These are phyloP conservation scores for Spilosoma lubricipeda DNA, from an alignment of 2,888 invertebrate genomes.

Conservation along the genomic window DNA sequence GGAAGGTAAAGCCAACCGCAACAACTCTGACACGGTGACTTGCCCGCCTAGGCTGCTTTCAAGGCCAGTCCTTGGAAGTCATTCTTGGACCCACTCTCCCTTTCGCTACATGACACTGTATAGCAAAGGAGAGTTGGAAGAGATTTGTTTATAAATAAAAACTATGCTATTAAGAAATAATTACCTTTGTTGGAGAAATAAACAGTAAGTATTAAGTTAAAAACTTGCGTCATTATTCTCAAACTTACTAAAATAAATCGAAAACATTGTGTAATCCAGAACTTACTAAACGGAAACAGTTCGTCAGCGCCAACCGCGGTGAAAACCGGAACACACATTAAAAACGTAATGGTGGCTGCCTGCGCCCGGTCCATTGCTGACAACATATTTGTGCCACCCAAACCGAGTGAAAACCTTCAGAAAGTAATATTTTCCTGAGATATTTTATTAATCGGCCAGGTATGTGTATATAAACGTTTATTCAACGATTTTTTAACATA, in stretches of 20 bases:
- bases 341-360: constrained; percentile 82
- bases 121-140: too few relatives aligned
- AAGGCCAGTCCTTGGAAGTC: too few relatives aligned
- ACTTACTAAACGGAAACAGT: constrained; percentile 36
- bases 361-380: constrained; percentile 78
- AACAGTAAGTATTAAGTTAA: not conserved
- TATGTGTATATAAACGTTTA: constrained; percentile 45
- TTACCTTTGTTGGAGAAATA: too few relatives aligned
- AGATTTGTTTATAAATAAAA: too few relatives aligned
- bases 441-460: constrained; percentile 56
- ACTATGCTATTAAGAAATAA: too few relatives aligned
- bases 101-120: too few relatives aligned
- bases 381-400: constrained; percentile 73
- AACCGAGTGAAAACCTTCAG: constrained; percentile 72
- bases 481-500: constrained; percentile 28
- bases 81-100: too few relatives aligned
- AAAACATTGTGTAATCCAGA: not conserved
- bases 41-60: too few relatives aligned
- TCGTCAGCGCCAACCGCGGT: constrained; percentile 36
- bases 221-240: not conserved
- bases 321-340: constrained; percentile 38
- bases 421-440: constrained; percentile 61
- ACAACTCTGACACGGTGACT: too few relatives aligned
- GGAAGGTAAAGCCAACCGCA: too few relatives aligned
- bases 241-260: not conserved